These are phyloP conservation scores for Drosophila dunni DNA, from an alignment of 1,140 invertebrate genomes.

Conservation along the genomic window DNA sequence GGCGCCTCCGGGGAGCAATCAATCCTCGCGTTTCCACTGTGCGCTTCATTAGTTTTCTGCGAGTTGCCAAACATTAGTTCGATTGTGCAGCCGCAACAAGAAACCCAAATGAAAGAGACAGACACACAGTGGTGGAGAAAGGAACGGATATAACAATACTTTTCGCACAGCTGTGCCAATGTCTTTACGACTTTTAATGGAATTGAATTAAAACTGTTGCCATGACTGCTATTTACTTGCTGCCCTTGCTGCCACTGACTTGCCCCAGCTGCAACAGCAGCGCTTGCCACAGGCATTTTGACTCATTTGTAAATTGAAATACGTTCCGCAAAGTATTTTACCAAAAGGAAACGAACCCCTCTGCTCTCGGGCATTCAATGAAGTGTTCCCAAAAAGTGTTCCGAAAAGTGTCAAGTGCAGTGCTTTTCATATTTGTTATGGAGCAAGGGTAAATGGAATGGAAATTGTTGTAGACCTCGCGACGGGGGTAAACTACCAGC, in stretches of 20 bases:
- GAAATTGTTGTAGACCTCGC: constrained; percentile 45
- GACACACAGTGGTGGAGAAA: constrained; percentile 5
- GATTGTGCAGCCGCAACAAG: constrained; percentile 46
- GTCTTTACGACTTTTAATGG: constrained; percentile 78
- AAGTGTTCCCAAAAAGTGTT: constrained; percentile 57
- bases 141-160: constrained; percentile 20
- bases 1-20: constrained; percentile 77
- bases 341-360: constrained; percentile 16
- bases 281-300: constrained; percentile 73
- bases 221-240: constrained; percentile 41
- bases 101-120: constrained; percentile 21
- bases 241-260: constrained; percentile 11
- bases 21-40: constrained; percentile 77
- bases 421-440: constrained; percentile 63
- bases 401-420: constrained; percentile 75
- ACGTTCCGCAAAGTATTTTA: constrained; percentile 15
- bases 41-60: constrained; percentile 77
- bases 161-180: constrained; percentile 66
- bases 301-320: constrained; percentile 80
- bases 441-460: constrained; percentile 58
- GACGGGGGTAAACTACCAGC: constrained; percentile 18
- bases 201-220: constrained; percentile 81
- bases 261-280: constrained; percentile 16
- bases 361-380: constrained; percentile 56
- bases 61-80: constrained; percentile 66